Evolutionary conservation across 2,797 vertebrate genomes (phyloP).

Genomic region (Platalea minor): DNA sequence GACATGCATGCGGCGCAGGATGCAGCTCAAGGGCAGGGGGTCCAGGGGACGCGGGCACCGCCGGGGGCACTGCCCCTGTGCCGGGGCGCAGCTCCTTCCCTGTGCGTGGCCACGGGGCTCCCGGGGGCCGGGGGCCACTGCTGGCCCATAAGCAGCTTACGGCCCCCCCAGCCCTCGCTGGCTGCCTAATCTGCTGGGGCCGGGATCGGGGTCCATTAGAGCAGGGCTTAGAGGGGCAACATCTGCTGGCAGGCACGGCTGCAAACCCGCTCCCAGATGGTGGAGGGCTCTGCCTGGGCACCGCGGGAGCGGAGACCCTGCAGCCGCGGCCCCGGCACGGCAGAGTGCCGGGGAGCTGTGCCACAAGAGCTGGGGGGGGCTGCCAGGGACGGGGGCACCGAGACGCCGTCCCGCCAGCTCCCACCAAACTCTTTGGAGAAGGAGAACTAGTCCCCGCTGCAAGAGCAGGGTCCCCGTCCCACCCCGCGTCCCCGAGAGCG

Average conservation of each 20-base stretch:
- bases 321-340: fast-evolving
- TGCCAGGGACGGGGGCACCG: no score
- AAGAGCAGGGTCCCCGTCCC: fast-evolving
- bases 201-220: not conserved
- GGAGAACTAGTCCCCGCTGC: fast-evolving
- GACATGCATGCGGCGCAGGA: not conserved
- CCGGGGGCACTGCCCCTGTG: fast-evolving
- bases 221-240: constrained; percentile 45
- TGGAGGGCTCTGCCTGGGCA: not conserved
- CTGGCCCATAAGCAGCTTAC: constrained; percentile 4
- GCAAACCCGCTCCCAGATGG: not conserved
- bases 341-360: not conserved
- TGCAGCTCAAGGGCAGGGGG: not conserved
- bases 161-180: not conserved
- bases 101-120: not conserved
- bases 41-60: not conserved
- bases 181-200: constrained; percentile 20
- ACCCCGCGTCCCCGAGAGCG: not conserved
- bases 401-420: fast-evolving
- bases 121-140: not conserved
- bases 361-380: fast-evolving
- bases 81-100: not conserved
- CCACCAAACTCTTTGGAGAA: fast-evolving
- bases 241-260: not conserved
- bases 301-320: not conserved